Evolutionary conservation across 2,113 vertebrate species (phyloP), one percentile per base, ranked within the genome.

Genomic region (Cepphus grylle): DNA sequence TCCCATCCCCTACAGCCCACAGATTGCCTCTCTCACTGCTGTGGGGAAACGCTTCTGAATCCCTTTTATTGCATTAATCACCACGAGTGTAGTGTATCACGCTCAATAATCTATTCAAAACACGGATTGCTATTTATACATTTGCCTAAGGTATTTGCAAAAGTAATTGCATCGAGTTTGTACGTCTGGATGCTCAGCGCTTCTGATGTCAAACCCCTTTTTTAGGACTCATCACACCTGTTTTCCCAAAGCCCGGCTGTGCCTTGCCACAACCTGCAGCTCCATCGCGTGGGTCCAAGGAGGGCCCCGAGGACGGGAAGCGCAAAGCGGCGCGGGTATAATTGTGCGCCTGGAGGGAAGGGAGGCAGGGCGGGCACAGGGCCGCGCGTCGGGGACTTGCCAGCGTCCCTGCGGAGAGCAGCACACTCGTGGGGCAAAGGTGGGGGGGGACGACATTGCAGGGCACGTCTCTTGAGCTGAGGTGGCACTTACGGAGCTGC

Each of bases 271-370:
- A 4, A 4, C 36, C 81, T 3, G 86, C 17, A n/a, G 76, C 9
- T 4, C 3, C 34, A 0, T 9, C 20, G 17, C 6, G 3, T 3
- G 27, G 5, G 21, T 1, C 45, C 47, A 19, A 3, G 5, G 3
- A 18, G 42, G 58, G 17, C 18, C 52, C 40, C 1, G 5, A 2
- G 62, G 43, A 2, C 38, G 6, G 42, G 55, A 4, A 50, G 1
- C 4, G 42, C 36, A 12, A 11, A n/a, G 34, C 19, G 5, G 14
- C 1, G 3, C 1, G 2, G 43, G 15, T 18, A 9, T 43, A 47
- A 43, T 22, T 12, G 61, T 15, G 36, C 7, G 5, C 56, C 32
- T 8, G 50, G 38, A 2, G 63, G 55, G 53, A 40, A 70, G 63
- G 63, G 63, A 42, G 62, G 25, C 58, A 18, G 62, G 55, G 27